Percentiles rank a stretch among this genome's conserved stretches.
phyloP scores from a whole-genome alignment of 2,888 invertebrate genomes.

The Tetragonisca angustula region DNA sequence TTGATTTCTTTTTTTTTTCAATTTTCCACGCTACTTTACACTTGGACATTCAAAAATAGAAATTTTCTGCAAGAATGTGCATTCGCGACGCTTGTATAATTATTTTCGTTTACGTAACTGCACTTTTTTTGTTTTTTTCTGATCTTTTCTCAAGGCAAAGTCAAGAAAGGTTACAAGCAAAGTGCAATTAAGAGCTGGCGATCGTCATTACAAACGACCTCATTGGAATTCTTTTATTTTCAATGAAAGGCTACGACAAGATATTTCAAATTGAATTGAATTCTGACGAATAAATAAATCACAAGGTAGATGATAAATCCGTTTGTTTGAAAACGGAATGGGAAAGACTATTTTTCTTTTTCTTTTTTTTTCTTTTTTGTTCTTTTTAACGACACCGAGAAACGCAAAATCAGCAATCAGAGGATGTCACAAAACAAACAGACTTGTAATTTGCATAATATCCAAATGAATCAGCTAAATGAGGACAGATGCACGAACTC shows the following conservation, averaged over 20 bases:
- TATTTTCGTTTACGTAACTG: neutral
- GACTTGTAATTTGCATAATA: slow-evolving; percentile 5
- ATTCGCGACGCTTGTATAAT: no score
- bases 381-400: neutral
- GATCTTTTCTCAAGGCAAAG: no score
- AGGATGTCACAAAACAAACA: neutral
- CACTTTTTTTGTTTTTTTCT: neutral
- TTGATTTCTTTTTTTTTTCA: no score
- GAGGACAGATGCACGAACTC: neutral
- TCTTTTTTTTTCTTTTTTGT: no score
- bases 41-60: no score
- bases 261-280: neutral
- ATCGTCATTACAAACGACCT: neutral
- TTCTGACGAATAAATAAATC: neutral
- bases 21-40: no score
- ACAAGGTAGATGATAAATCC: neutral
- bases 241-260: rapidly evolving
- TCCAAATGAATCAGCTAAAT: slow-evolving; percentile 9
- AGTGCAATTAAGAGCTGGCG: neutral
- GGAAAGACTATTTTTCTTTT: no score
- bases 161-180: neutral
- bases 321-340: neutral
- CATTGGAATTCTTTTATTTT: neutral
- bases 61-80: no score
- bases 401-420: slow-evolving; percentile 5